Percentiles rank a stretch among this genome's conserved stretches.
Evolutionary conservation across 2,888 invertebrate genomes (phyloP).

Genomic region (Platerodrilus igneus): DNA sequence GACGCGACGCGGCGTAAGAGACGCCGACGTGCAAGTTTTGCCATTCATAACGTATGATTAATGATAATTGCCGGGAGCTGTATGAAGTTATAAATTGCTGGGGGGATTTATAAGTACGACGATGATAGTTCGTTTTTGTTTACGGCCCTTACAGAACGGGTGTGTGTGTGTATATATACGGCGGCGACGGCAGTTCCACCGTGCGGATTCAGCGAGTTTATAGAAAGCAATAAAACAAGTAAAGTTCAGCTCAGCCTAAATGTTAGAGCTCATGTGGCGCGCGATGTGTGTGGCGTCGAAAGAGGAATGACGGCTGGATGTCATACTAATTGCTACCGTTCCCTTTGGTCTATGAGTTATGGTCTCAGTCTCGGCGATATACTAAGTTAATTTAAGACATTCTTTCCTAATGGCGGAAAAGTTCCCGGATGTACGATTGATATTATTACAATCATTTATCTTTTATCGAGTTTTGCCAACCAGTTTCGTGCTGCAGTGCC

Average conservation of each 20-base stretch:
- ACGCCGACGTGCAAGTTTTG: slow-evolving; percentile 45
- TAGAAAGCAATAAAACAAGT: slow-evolving; percentile 17
- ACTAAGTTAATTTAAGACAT: slow-evolving; percentile 40
- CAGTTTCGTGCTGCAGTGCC: too few relatives aligned
- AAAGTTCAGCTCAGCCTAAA: slow-evolving; percentile 12
- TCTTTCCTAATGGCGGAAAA: slow-evolving; percentile 37
- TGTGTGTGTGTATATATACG: too few relatives aligned
- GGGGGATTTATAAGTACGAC: slow-evolving; percentile 31
- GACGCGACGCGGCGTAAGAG: slow-evolving; percentile 30
- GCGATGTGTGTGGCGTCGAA: slow-evolving; percentile 42
- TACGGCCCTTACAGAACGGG: too few relatives aligned
- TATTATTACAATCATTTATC: slow-evolving; percentile 17
- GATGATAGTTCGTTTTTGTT: slow-evolving; percentile 39
- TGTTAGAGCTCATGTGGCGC: slow-evolving; percentile 22
- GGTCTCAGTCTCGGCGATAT: slow-evolving; percentile 32
- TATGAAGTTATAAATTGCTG: slow-evolving; percentile 44
- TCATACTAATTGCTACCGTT: slow-evolving; percentile 45
- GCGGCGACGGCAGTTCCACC: too few relatives aligned
- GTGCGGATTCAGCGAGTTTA: slow-evolving; percentile 32
- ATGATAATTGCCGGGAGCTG: slow-evolving; percentile 45
- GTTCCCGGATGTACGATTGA: slow-evolving; percentile 27
- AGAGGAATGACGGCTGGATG: slow-evolving; percentile 40
- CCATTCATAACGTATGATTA: slow-evolving; percentile 48
- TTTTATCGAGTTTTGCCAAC: too few relatives aligned
- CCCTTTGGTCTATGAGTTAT: slow-evolving; percentile 39